Percentiles rank a stretch among this genome's conserved stretches.
Conservation (phyloP, 2,113 vertebrate genomes). For the Megaceryle maxima region DNA sequence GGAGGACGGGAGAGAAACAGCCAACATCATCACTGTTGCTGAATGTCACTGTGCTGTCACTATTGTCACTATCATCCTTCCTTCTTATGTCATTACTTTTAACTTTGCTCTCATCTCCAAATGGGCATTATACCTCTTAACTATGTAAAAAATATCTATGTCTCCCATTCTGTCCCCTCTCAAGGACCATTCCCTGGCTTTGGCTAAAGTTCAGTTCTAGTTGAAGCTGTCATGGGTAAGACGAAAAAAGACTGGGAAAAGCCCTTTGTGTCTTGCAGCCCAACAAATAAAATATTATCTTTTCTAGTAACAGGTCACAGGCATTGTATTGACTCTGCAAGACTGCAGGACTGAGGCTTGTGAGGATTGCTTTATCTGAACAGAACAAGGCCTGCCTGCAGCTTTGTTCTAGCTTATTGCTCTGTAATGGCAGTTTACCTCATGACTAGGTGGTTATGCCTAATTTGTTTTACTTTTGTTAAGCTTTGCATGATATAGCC, state of each 20-base stretch:
- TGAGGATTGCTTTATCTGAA: neutral
- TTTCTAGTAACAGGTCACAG: neutral
- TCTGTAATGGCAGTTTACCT: neutral
- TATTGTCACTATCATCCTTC: neutral
- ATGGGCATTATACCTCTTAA: neutral
- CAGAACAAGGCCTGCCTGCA: neutral
- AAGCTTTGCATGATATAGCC: neutral
- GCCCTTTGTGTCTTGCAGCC: neutral
- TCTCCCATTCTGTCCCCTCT: neutral
- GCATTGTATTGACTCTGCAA: neutral
- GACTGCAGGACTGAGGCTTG: neutral
- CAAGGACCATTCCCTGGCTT: neutral
- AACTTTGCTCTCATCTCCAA: neutral
- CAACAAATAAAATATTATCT: neutral
- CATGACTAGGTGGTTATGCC: neutral
- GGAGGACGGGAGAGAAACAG: neutral
- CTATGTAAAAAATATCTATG: neutral
- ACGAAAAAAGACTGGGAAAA: neutral
- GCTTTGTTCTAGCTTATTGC: neutral
- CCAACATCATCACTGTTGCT: neutral
- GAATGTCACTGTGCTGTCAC: neutral
- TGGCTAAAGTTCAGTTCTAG: neutral
- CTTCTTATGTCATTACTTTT: neutral
- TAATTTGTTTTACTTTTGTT: neutral
- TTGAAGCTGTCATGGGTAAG: neutral